These are phyloP conservation scores for Caretta caretta DNA, from an alignment of 2,113 vertebrate species.

Conservation along the genomic window DNA sequence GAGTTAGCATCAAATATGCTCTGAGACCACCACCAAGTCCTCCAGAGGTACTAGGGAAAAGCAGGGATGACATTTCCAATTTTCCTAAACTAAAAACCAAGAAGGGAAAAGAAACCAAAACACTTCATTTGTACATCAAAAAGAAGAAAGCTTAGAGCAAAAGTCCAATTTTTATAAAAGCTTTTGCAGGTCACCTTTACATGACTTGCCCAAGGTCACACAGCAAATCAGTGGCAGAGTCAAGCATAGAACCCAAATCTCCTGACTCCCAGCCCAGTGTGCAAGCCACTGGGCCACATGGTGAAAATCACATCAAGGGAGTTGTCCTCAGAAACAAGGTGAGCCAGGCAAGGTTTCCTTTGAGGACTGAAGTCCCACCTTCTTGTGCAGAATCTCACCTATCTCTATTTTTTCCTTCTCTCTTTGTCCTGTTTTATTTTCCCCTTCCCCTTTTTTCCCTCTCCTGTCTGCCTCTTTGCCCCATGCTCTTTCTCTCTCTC, in stretches of 20 bases:
- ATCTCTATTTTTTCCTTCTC: background rate
- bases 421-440: background rate
- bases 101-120: conserved; percentile 4
- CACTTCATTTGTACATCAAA: background rate
- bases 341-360: background rate
- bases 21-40: background rate
- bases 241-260: background rate
- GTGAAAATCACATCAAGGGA: background rate
- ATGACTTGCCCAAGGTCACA: background rate
- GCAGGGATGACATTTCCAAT: background rate
- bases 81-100: background rate
- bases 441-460: background rate
- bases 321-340: background rate
- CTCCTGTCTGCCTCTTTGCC: background rate
- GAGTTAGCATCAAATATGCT: background rate
- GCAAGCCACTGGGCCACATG: background rate
- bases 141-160: background rate
- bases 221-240: background rate
- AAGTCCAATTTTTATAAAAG: background rate
- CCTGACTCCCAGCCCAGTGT: background rate
- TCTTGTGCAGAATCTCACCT: background rate
- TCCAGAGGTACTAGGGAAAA: background rate
- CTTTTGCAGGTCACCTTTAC: background rate
- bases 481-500: background rate
- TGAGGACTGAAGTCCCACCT: background rate